Percentiles rank a stretch among this genome's conserved stretches.
These are phyloP conservation scores for Echiichthys vipera DNA, from an alignment of 2,797 vertebrate genomes.

Conservation along the genomic window DNA sequence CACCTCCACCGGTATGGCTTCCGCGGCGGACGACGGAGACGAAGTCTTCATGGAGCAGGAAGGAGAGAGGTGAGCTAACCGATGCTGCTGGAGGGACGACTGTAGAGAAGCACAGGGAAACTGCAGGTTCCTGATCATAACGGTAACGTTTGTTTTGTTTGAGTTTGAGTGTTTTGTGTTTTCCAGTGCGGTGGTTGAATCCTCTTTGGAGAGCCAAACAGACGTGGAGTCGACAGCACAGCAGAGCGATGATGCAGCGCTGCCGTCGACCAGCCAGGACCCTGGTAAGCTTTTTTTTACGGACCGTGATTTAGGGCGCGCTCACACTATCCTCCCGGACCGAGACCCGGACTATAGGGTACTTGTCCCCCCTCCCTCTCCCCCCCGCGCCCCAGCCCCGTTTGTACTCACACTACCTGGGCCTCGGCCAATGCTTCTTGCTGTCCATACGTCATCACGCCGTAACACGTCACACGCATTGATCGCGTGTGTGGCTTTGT, in stretches of 20 bases:
- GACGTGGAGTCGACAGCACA: slow-evolving; percentile 89
- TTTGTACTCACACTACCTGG: no score
- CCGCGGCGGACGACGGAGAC: slow-evolving; percentile 91
- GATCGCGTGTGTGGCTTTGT: no score
- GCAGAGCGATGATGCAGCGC: slow-evolving; percentile 90
- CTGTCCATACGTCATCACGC: no score
- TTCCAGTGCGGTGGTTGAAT: slow-evolving; percentile 85
- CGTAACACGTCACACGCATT: no score
- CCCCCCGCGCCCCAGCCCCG: no score
- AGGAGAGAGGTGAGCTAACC: slow-evolving; percentile 87
- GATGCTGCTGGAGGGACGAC: no score
- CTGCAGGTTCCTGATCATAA: background rate
- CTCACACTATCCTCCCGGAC: no score
- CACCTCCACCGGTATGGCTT: slow-evolving; percentile 88
- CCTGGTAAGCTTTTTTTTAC: slow-evolving; percentile 81
- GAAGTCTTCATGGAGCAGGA: slow-evolving; percentile 97
- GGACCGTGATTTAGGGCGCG: no score
- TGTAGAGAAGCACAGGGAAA: background rate
- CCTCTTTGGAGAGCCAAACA: slow-evolving; percentile 90
- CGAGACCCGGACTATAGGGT: no score
- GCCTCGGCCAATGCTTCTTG: no score
- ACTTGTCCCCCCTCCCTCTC: no score
- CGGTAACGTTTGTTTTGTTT: background rate
- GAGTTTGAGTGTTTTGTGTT: slow-evolving; percentile 24
- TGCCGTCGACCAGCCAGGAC: slow-evolving; percentile 96